Conservation (phyloP, 2,888 invertebrate species). For the Dryomyza anilis region DNA sequence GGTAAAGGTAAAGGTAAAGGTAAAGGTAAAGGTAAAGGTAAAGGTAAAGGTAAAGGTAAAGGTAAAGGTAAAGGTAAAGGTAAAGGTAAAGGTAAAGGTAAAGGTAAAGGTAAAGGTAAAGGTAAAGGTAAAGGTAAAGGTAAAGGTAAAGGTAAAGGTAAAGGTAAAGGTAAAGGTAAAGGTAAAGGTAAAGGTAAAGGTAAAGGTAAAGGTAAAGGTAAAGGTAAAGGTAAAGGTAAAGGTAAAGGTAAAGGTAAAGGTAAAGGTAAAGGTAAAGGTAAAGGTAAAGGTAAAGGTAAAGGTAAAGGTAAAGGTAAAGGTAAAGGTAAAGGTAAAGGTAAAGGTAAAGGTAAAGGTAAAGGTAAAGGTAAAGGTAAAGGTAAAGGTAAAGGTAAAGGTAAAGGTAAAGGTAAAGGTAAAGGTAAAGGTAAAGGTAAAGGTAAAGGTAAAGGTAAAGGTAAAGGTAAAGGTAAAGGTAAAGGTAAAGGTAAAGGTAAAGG, state of each 20-base stretch:
- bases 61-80: not conserved
- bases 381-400: not conserved
- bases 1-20: not conserved
- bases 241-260: not conserved
- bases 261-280: not conserved
- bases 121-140: not conserved
- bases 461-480: too few species aligned
- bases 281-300: not conserved
- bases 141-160: not conserved
- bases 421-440: not conserved
- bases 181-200: not conserved
- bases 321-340: not conserved
- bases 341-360: not conserved
- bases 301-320: not conserved
- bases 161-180: not conserved
- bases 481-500: too few species aligned
- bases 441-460: not conserved
- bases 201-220: not conserved
- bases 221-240: not conserved
- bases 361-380: not conserved
- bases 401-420: not conserved
- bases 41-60: not conserved
- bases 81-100: not conserved
- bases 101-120: not conserved
- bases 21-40: not conserved